phyloP scores from a whole-genome alignment of 2,113 vertebrate species.

The Oryzias woworae region DNA sequence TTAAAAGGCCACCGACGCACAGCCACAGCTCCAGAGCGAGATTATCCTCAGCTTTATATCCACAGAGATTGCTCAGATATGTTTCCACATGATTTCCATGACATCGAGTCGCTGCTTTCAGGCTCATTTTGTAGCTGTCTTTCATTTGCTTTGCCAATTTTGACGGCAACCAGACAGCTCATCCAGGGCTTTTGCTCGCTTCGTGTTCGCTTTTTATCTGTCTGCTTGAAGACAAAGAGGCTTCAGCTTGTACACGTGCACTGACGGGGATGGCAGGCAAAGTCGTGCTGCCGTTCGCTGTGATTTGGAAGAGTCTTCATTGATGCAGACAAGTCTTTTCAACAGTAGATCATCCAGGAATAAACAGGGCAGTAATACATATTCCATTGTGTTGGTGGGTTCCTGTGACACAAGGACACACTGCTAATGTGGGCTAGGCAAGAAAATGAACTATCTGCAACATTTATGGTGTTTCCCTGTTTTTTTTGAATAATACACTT shows the following conservation, averaged over 20 bases:
- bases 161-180: conserved; percentile 11
- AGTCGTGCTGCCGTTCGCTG: not conserved
- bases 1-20: conserved; percentile 36
- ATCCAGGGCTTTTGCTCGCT: conserved; percentile 5
- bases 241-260: not conserved
- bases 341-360: too few relatives aligned
- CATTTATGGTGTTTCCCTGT: too few relatives aligned
- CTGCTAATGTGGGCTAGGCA: too few relatives aligned
- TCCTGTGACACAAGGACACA: too few relatives aligned
- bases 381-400: too few relatives aligned
- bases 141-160: conserved; percentile 21
- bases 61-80: conserved; percentile 11
- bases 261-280: not conserved
- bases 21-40: conserved; percentile 9
- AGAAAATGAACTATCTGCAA: too few relatives aligned
- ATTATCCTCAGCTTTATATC: conserved; percentile 24
- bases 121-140: conserved; percentile 6
- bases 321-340: not conserved
- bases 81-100: conserved; percentile 10
- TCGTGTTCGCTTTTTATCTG: conserved; percentile 1
- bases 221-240: not conserved
- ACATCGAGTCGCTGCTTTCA: conserved; percentile 15
- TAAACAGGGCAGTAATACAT: too few relatives aligned
- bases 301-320: not conserved
- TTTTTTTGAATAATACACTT: too few relatives aligned